Evolutionary conservation across 2,797 vertebrate genomes (phyloP).

Genomic region (Ptychadena robeensis): DNA sequence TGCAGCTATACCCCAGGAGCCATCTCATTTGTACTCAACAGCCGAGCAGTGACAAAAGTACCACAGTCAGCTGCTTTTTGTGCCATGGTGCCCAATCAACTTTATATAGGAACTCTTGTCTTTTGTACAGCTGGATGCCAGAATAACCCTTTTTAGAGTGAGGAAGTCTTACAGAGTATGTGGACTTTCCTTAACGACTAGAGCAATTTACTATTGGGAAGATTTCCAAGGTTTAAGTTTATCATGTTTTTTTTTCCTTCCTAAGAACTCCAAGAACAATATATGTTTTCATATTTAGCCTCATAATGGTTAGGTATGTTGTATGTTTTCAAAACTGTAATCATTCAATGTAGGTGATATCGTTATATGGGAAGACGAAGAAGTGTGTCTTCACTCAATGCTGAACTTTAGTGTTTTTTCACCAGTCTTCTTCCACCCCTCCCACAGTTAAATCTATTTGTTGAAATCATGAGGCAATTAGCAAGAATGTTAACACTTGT

Average conservation of each 20-base stretch:
- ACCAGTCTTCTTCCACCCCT: too few species aligned
- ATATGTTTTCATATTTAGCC: background rate
- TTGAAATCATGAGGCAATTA: too few species aligned
- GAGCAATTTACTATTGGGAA: background rate
- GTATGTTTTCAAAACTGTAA: background rate
- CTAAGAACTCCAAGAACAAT: background rate
- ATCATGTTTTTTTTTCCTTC: background rate
- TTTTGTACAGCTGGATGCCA: conserved; percentile 16
- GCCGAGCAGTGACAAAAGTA: conserved; percentile 57
- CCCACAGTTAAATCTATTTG: too few species aligned
- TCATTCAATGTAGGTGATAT: background rate
- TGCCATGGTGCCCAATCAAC: conserved; percentile 60
- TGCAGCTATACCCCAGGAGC: conserved; percentile 55
- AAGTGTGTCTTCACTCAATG: too few species aligned
- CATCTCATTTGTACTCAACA: conserved; percentile 65
- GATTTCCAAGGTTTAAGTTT: background rate
- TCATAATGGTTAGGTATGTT: background rate
- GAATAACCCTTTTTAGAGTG: conserved; percentile 35
- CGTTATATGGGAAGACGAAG: background rate
- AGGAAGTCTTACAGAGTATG: background rate
- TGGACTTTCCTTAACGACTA: background rate
- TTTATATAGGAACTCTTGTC: conserved; percentile 61
- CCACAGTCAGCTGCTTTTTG: conserved; percentile 63
- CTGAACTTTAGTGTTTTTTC: too few species aligned
- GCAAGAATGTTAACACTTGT: too few species aligned